Evolutionary conservation across 2,113 vertebrate species (phyloP).

Genomic region (Gasterosteus nipponicus): DNA sequence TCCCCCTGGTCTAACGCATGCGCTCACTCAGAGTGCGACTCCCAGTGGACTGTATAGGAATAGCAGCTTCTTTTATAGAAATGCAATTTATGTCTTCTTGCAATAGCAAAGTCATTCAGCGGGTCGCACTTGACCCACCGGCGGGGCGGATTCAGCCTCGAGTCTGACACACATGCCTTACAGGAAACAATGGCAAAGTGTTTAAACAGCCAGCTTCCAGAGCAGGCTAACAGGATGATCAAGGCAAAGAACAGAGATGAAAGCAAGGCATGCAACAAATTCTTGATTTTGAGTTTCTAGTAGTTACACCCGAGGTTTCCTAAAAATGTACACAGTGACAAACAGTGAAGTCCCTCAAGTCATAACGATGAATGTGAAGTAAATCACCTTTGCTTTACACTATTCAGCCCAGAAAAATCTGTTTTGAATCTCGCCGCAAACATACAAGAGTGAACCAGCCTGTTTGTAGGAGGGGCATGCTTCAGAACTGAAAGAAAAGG

Average conservation of each 20-base stretch:
- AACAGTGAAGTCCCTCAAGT: not conserved
- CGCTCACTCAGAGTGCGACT: too few relatives aligned
- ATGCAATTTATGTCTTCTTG: too few relatives aligned
- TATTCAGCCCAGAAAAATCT: constrained; percentile 34
- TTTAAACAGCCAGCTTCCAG: not conserved
- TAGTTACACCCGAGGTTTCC: not conserved
- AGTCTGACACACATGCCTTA: too few relatives aligned
- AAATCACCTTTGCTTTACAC: constrained; percentile 40
- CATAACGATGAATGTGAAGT: not conserved
- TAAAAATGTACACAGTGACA: not conserved
- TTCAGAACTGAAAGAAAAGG: not conserved
- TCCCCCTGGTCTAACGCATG: too few relatives aligned
- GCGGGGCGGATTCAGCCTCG: too few relatives aligned
- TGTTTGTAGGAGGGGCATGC: not conserved
- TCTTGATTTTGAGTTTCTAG: not conserved
- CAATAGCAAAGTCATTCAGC: too few relatives aligned
- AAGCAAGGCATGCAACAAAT: not conserved
- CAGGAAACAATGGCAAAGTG: not conserved
- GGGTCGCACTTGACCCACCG: too few relatives aligned
- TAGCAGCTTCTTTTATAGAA: too few relatives aligned
- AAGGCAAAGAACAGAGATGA: not conserved
- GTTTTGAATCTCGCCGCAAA: constrained; percentile 26
- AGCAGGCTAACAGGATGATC: not conserved
- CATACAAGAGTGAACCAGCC: constrained; percentile 11
- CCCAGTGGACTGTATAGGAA: too few relatives aligned